Percentiles rank a stretch among this genome's conserved stretches.
Evolutionary conservation across 2,888 invertebrate genomes (phyloP).

Genomic region (Bursaphelenchus okinawaensis): DNA sequence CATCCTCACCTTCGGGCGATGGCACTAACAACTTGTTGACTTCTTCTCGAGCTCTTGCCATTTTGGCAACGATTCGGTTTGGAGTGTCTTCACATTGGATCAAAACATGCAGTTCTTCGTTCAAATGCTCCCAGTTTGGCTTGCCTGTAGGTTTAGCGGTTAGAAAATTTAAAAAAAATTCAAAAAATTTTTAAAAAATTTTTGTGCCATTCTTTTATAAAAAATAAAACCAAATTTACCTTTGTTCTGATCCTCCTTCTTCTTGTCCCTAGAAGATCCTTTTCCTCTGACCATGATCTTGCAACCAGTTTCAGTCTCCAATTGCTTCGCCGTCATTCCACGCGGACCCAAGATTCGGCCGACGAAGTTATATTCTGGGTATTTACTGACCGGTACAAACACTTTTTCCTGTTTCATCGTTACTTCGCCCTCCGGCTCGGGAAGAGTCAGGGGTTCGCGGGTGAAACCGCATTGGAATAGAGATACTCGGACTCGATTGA

Average conservation of each 20-base stretch:
- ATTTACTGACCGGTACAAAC: slow-evolving; percentile 98
- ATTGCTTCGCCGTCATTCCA: slow-evolving; percentile 99
- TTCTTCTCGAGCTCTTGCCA: slow-evolving; percentile 92
- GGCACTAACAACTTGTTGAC: slow-evolving; percentile 94
- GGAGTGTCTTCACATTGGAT: slow-evolving; percentile 98
- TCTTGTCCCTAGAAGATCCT: slow-evolving; percentile 56
- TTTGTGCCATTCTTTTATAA: neutral
- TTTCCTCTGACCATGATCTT: slow-evolving; percentile 92
- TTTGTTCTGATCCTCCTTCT: slow-evolving; percentile 33
- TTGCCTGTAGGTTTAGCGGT: slow-evolving; percentile 82
- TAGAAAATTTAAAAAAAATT: neutral
- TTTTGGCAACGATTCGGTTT: slow-evolving; percentile 87
- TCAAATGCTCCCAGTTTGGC: slow-evolving; percentile 98
- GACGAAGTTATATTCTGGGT: slow-evolving; percentile 95
- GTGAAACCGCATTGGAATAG: slow-evolving; percentile 98
- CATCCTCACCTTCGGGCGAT: slow-evolving; percentile 93
- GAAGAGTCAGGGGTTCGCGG: slow-evolving; percentile 67
- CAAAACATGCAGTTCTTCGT: slow-evolving; percentile 91
- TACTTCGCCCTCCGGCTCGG: slow-evolving; percentile 61
- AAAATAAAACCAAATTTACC: neutral
- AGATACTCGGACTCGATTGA: slow-evolving; percentile 91
- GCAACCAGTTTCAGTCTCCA: slow-evolving; percentile 99
- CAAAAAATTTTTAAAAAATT: neutral
- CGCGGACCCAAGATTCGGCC: slow-evolving; percentile 97
- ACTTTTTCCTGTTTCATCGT: slow-evolving; percentile 96